Base-by-base conservation (phyloP, 2,888 invertebrate genomes). In the Drosophila ezoana region DNA sequence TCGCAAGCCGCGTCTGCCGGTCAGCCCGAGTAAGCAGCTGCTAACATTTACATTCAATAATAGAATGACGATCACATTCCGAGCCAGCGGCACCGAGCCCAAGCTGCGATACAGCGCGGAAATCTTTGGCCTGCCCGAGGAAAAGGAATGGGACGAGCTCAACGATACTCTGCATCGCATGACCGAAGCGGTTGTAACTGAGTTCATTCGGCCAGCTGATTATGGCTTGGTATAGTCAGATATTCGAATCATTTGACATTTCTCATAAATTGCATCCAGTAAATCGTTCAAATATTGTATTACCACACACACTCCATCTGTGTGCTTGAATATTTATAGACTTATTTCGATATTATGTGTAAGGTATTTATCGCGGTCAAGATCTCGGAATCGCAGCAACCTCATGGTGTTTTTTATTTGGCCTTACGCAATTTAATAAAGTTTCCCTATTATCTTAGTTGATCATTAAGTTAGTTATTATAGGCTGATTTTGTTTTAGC, bases 81-180 rank as follows among this genome's bases (percentile, higher is more conserved):
- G 99, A 67, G 98, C 98, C 1, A 98, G 98, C 91, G 98, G 99
- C 37, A 99, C 98, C 0, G 99, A 99, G 91, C 98, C 99, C 43
- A 99, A 99, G 92, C 95, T 99, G 80, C 99, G 99, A 93, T 98
- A 98, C 92, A 99, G 99, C 93, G 96, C 97, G 0, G 99, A 99
- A 92, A 93, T 98, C 47, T 95, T 96, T 76, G 95, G 96, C 44
- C 90, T 94, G 48, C 95, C 95, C 33, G 93, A 93, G 44, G 93
- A 95, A 84, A 93, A 93, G 95, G 94, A 97, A 90, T 94, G 95
- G 92, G 93, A 94, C 28, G 93, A 93, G 41, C 93, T 96, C 57
- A 93, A 94, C 70, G 89, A 89, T 0, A 94, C 94, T 58, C 93
- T 97, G 8, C 93, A 94, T 13, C 94, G 95, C 76, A 96, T 98